Evolutionary conservation across 2,888 invertebrate genomes (phyloP), one percentile per base, ranked within the genome.

Genomic region (Tenthredo notha): DNA sequence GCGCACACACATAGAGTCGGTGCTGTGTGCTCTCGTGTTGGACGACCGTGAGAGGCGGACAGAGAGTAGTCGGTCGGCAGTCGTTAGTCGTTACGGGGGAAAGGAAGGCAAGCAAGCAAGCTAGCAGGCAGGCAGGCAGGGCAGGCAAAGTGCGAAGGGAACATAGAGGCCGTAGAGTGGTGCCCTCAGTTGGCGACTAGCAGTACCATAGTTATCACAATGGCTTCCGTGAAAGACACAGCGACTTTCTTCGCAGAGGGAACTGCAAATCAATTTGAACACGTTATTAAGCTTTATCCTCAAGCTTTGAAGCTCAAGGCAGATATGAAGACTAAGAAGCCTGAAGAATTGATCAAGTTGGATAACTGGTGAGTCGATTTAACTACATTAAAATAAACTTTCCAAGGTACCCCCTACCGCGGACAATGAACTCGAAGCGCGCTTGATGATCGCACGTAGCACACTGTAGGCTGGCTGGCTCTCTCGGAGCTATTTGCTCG

Each of bases 241-340:
- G 97, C 98, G 94, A 97, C 97, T 95, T 98, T 98, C 96, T 98
- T 98, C 95, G 96, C 97, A 94, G 96, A 97, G 95, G 98, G 98
- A 94, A 97, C 96, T 94, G 96, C 97, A 93, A 95, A 95, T 94
- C 97, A 97, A 94, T 98, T 97, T 95, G 97, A 97, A 93, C 96
- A 97, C 95, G 98, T 98, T 93, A 96, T 97, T 93, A 97, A 97
- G 95, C 95, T 98, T 92, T 98, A 98, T 95, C 98, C 98, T 91
- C 96, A 98, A 95, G 98, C 98, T 90, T 95, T 98, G 90, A 96
- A 96, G 94, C 94, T 98, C 91, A 98, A 98, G 95, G 98, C 98
- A 88, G 97, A 98, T 94, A 96, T 96, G 94, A 98, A 97, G 94
- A 96, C 96, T 93, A 98, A 98, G 95, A 98, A 97, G 95, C 97